A percentile compares a stretch with the other conserved stretches of the same genome.
Evolutionary conservation across 2,888 invertebrate species (phyloP).

Genomic region (Leptura quadrifasciata): DNA sequence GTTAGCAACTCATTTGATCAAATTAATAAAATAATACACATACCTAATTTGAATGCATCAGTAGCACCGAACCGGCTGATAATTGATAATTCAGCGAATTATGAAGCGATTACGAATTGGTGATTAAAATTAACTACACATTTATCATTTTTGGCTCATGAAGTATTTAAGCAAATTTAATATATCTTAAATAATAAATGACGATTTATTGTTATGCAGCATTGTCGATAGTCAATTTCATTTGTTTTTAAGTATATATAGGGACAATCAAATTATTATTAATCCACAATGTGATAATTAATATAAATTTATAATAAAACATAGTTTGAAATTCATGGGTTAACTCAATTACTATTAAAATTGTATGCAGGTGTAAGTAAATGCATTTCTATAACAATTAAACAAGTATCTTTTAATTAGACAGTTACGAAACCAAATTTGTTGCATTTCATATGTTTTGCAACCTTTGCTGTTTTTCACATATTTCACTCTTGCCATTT

Average conservation of each 20-base stretch:
- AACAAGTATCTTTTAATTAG: too few relatives aligned
- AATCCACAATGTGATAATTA: constrained; percentile 37
- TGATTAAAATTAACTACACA: constrained; percentile 33
- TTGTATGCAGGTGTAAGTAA: too few relatives aligned
- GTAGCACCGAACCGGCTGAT: not conserved
- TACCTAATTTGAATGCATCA: not conserved
- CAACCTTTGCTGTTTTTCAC: too few relatives aligned
- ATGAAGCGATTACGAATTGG: not conserved
- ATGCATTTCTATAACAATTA: too few relatives aligned
- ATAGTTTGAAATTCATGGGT: constrained; percentile 41
- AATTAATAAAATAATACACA: not conserved
- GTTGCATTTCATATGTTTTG: too few relatives aligned
- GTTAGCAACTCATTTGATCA: not conserved
- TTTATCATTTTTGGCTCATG: constrained; percentile 24
- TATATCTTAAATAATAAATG: constrained; percentile 25
- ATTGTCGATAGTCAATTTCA: constrained; percentile 9
- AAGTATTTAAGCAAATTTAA: constrained; percentile 31
- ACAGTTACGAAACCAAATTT: too few relatives aligned
- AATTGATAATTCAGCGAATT: not conserved
- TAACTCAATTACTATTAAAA: constrained; percentile 28
- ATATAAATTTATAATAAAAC: constrained; percentile 46
- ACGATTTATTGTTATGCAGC: constrained; percentile 1
- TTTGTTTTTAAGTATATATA: constrained; percentile 12
- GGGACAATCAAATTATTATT: not conserved
- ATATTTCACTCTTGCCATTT: too few relatives aligned